phyloP scores from a whole-genome alignment of 64 coral and sea anemone species.

The Pachyseris speciosa region DNA sequence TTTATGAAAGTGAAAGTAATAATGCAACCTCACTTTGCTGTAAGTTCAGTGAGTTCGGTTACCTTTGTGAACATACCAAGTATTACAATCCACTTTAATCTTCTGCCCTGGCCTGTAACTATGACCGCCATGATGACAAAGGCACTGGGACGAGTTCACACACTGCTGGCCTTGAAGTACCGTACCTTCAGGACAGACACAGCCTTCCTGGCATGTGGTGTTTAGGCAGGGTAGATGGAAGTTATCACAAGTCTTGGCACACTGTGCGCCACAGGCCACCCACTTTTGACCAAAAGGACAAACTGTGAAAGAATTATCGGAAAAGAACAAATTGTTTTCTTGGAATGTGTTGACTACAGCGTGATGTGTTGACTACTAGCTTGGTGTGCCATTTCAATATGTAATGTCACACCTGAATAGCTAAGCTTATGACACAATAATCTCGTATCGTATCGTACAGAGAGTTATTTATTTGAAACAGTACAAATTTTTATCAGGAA shows the following conservation, averaged over 20 bases:
- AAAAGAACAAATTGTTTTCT: background rate
- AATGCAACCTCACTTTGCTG: background rate
- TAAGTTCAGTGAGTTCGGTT: background rate
- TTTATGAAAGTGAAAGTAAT: too few relatives aligned
- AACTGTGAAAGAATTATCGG: conserved; percentile 16
- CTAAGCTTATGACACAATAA: too few relatives aligned
- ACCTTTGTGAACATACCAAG: conserved; percentile 60
- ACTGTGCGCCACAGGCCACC: conserved; percentile 76
- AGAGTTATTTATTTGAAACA: too few relatives aligned
- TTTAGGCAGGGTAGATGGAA: conserved; percentile 79
- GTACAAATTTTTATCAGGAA: too few relatives aligned
- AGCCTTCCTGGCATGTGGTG: conserved; percentile 66
- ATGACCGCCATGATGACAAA: conserved; percentile 78
- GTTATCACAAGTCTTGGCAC: conserved; percentile 74
- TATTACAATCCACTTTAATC: conserved; percentile 80
- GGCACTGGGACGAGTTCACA: conserved; percentile 72
- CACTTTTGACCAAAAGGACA: conserved; percentile 69
- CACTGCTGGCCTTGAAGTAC: conserved; percentile 84
- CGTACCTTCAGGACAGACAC: conserved; percentile 70
- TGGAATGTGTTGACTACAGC: background rate
- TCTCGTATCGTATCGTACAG: too few relatives aligned
- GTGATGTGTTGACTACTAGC: too few relatives aligned
- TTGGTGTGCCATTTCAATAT: too few relatives aligned
- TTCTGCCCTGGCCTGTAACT: conserved; percentile 67
- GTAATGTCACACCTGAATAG: too few relatives aligned